A percentile compares a stretch with the other conserved stretches of the same genome.
Evolutionary conservation across 35 echinoderm and acorn worm species (phyloP).

Genomic region (Apostichopus californicus): DNA sequence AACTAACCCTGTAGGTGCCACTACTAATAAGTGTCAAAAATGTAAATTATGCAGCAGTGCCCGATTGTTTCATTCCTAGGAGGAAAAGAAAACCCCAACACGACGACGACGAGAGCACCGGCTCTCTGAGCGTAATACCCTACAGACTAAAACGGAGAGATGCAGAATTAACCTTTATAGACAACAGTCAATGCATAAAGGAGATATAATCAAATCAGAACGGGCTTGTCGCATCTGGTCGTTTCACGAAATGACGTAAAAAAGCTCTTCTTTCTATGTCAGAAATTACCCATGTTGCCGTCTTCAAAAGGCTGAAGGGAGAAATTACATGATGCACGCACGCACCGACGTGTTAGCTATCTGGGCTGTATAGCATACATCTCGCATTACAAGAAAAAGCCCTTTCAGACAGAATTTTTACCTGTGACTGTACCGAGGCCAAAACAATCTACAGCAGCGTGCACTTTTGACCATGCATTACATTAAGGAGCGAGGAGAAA

Average conservation of each 20-base stretch:
- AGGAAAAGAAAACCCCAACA: not conserved
- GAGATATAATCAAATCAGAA: conserved; percentile 26
- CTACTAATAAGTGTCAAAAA: not conserved
- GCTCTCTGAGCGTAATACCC: not conserved
- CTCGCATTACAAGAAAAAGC: no score
- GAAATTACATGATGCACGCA: not conserved
- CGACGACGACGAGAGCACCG: not conserved
- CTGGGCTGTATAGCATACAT: no score
- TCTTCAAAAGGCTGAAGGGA: not conserved
- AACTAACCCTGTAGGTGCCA: not conserved
- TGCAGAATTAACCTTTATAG: conserved; percentile 31
- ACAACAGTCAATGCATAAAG: conserved; percentile 11
- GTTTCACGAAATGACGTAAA: conserved; percentile 25
- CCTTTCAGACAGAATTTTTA: no score
- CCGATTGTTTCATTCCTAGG: not conserved
- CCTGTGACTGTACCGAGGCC: not conserved
- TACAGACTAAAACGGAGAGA: not conserved
- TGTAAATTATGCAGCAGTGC: not conserved
- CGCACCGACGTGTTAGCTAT: no score
- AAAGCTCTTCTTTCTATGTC: conserved; percentile 3
- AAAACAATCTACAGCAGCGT: no score
- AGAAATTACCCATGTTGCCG: conserved; percentile 1
- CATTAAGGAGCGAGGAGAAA: no score
- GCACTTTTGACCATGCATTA: no score
- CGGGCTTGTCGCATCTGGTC: not conserved